phyloP scores from a whole-genome alignment of 2,888 invertebrate species.

The Latrodectus hesperus region DNA sequence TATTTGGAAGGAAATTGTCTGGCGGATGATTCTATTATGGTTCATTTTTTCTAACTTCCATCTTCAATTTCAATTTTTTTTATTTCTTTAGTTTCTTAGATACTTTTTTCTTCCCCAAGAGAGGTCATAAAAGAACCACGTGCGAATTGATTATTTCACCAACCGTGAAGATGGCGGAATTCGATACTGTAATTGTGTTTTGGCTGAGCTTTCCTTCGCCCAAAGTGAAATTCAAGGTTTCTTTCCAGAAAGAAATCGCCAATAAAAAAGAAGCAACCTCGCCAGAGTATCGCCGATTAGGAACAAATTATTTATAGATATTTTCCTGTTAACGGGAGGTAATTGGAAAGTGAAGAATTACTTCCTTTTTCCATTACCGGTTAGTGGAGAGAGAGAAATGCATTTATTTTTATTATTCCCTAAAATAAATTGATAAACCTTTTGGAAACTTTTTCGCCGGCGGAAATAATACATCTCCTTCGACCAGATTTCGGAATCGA shows the following conservation, averaged over 20 bases:
- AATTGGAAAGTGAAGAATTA: not conserved
- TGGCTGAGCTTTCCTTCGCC: not conserved
- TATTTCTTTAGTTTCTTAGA: not conserved
- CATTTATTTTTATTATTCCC: too few relatives aligned
- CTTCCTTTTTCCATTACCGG: constrained; percentile 1
- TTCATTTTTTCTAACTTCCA: too few relatives aligned
- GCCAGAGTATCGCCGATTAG: not conserved
- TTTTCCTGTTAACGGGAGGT: not conserved
- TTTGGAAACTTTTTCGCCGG: too few relatives aligned
- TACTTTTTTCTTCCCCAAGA: constrained; percentile 19
- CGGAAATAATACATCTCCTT: too few relatives aligned
- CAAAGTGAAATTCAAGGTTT: not conserved
- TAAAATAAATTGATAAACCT: too few relatives aligned
- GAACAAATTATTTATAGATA: not conserved
- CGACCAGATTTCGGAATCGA: too few relatives aligned
- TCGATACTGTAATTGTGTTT: not conserved
- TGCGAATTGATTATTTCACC: constrained; percentile 43
- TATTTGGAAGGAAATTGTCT: too few relatives aligned
- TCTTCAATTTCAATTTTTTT: not conserved
- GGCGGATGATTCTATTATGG: too few relatives aligned
- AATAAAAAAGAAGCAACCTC: not conserved
- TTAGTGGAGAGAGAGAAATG: too few relatives aligned
- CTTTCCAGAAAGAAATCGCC: not conserved
- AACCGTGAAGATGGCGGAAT: not conserved
- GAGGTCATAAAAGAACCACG: constrained; percentile 50